Conservation (phyloP, 2,113 vertebrate species). For the Lasiurus borealis region DNA sequence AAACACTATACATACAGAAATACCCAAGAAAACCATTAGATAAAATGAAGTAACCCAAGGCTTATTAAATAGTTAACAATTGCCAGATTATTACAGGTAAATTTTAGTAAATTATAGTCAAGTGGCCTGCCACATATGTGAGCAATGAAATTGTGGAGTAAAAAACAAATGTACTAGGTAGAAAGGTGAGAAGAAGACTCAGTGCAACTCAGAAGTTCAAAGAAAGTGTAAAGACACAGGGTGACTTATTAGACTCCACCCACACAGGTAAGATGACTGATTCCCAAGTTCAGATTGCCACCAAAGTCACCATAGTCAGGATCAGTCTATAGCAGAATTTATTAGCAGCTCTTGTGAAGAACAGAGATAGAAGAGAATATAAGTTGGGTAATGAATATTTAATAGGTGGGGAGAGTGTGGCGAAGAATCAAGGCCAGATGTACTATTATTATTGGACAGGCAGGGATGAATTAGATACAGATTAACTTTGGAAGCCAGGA, state of each 20-base stretch:
- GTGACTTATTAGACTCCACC: not conserved
- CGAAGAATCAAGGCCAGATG: constrained; percentile 20
- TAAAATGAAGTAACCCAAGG: too few species aligned
- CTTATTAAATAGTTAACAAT: not conserved
- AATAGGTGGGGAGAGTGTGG: not conserved
- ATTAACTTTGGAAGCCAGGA: not conserved
- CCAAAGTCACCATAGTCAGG: not conserved
- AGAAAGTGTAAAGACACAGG: not conserved
- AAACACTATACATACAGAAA: not conserved
- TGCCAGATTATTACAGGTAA: constrained; percentile 27
- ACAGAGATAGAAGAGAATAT: not conserved
- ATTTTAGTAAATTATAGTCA: constrained; percentile 43
- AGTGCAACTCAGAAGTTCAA: not conserved
- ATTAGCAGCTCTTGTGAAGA: not conserved
- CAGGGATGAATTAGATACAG: not conserved
- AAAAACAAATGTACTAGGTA: not conserved
- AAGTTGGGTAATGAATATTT: not conserved
- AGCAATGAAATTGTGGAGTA: constrained; percentile 18
- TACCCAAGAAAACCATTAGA: not conserved
- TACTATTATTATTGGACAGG: not conserved
- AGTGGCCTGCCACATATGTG: not conserved
- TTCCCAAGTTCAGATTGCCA: not conserved
- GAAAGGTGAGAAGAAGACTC: not conserved
- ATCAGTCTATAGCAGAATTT: not conserved
- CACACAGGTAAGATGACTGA: not conserved